Base-by-base conservation (phyloP, 2,797 vertebrate species). In the Sebastiscus albofasciatus region DNA sequence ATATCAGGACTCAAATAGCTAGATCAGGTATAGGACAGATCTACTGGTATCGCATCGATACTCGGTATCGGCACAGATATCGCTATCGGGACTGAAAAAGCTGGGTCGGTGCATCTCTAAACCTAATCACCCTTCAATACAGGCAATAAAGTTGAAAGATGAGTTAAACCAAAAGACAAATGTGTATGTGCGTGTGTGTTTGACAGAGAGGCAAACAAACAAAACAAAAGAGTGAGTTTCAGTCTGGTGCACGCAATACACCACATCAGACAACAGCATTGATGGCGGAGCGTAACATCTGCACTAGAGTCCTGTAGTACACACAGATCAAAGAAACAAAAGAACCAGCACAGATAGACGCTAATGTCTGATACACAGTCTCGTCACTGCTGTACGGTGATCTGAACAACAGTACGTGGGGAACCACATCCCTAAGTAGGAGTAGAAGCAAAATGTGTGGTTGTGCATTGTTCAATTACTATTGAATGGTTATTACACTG, bases 211-310 rank as follows among this genome's bases (percentile, higher is more conserved):
- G 22, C 66, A 90, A 89, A 92, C 80, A 92, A 75, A 87, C 78
- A 80, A 77, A 82, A 91, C 89, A 94, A 91, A 79, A 79, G 59
- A 84, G 12, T 18, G 27, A 81, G 85, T 92, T 93, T 91, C 91
- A 86, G 71, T 87, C 81, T 78, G 72, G 67, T 79, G 75, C 49
- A 84, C 58, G 12, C 59, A 46, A 69, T 31, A 10, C 10, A 91
- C 90, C 91, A 93, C 90, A 94, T 94, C 91, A 92, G 75, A 92
- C 76, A 74, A 56, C 64, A 52, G 64, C 54, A 61, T 9, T 75
- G 71, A 74, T 22, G 55, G 26, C 1, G 2, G 24, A 80, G 27
- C 56, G 31, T 33, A 69, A 61, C 74, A 67, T 77, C 18, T 77
- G 70, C 65, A 80, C 34, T 60, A 33, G 8, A 69, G 65, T 71